Evolutionary conservation across 2,113 vertebrate genomes (phyloP), one percentile per base, ranked within the genome.

Genomic region (Platycercus adscitus): DNA sequence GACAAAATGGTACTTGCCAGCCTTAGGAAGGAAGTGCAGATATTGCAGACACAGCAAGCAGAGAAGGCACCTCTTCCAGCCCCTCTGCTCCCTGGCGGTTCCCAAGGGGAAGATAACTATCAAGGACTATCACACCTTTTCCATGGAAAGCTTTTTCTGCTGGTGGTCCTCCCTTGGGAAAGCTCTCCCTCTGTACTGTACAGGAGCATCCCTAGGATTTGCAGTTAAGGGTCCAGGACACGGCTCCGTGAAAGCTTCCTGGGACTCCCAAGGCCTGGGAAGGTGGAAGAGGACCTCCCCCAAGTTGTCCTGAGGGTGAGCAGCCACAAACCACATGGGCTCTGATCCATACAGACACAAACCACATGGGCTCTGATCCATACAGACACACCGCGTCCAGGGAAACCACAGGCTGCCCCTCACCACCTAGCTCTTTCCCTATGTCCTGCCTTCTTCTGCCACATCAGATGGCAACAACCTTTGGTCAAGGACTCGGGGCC

Each of bases 221-320:
- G 4, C 0, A 2, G 56, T 39, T 55, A 43, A 69, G 24, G 23
- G 6, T n/a, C 26, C 10, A 52, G 46, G 39, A 23, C 16, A 3
- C 0, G 2, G 26, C 16, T 79, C 50, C 31, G 9, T 37, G 50
- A 65, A 56, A 63, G 23, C 2, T 13, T n/a, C 18, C 23, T n/a
- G 44, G 29, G 26, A 35, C 3, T 4, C 8, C 49, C 12, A 5
- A n/a, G 29, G 39, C 53, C 13, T 55, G 41, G 46, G 21, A 49
- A 56, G 7, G 17, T n/a, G 14, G 60, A 41, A 89, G 5, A 10
- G 9, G 11, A 86, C 52, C 24, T 86, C 13, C 15, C 24, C 2
- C 0, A 2, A 23, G 25, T 13, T 1, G 1, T 52, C 72, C 43
- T 5, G 19, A 35, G 31, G 23, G 9, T 13, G 10, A 49, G 20